phyloP scores from a whole-genome alignment of 2,888 invertebrate species.

The Agrilus biguttatus region DNA sequence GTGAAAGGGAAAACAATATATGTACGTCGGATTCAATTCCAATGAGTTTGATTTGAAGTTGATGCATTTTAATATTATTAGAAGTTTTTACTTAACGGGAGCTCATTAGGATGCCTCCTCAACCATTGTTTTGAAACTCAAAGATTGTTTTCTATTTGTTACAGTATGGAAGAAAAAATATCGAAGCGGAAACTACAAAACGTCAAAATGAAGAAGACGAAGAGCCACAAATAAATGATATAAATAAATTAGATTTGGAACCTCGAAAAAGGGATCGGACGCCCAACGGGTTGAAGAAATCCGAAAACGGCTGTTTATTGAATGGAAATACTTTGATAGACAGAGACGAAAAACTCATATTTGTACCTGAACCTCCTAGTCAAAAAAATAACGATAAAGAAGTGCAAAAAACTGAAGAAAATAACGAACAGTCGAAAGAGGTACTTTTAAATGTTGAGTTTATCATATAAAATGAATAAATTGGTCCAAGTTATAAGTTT shows the following conservation, averaged over 20 bases:
- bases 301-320: slow-evolving; percentile 10
- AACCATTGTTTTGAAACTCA: no score
- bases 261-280: slow-evolving; percentile 1
- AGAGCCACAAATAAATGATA: slow-evolving; percentile 9
- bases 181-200: slow-evolving; percentile 49
- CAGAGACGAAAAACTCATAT: slow-evolving; percentile 57
- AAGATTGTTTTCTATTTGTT: slow-evolving; percentile 18
- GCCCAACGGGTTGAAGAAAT: slow-evolving; percentile 3
- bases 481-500: no score
- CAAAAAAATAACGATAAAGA: slow-evolving; percentile 34
- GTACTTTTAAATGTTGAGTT: background rate
- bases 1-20: no score
- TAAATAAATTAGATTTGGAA: slow-evolving; percentile 1
- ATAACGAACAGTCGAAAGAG: background rate
- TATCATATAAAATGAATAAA: no score
- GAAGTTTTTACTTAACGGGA: no score
- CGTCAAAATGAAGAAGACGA: slow-evolving; percentile 34
- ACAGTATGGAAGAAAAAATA: slow-evolving; percentile 73
- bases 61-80: no score
- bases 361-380: slow-evolving; percentile 55
- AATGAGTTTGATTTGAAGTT: no score
- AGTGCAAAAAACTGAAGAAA: slow-evolving; percentile 21
- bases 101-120: no score
- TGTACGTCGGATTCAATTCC: no score
- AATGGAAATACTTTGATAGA: slow-evolving; percentile 52